Conservation (phyloP, 2,797 vertebrate species). For the Periparus ater region DNA sequence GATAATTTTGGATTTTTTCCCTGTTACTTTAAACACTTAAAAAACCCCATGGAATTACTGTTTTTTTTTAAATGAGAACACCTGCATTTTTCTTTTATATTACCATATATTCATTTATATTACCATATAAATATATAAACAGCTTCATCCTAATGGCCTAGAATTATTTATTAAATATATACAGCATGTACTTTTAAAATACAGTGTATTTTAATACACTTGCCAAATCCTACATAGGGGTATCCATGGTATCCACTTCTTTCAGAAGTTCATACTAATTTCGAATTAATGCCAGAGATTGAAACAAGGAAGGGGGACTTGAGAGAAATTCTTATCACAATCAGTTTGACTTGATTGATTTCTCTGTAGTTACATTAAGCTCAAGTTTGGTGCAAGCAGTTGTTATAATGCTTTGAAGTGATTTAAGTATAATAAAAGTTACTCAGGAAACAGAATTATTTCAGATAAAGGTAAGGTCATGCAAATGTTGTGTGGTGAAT, state of each 20-base stretch:
- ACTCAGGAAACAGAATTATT: not conserved
- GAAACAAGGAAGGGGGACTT: not conserved
- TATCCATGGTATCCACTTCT: not conserved
- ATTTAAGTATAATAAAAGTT: not conserved
- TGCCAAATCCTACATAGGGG: not conserved
- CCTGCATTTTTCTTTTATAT: not conserved
- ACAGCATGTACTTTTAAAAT: not conserved
- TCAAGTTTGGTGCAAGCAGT: not conserved
- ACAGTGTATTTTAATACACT: not conserved
- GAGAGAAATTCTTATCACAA: not conserved
- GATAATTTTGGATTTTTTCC: not conserved
- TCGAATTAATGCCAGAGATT: not conserved
- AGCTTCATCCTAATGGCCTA: not conserved
- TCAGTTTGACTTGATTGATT: not conserved
- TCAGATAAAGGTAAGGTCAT: not conserved
- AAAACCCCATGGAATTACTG: not conserved
- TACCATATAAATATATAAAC: not conserved
- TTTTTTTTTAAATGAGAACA: not conserved
- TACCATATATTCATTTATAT: too few relatives aligned
- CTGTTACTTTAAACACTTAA: not conserved
- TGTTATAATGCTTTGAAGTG: not conserved
- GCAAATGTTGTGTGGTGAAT: not conserved
- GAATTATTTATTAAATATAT: not conserved
- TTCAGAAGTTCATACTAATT: not conserved
- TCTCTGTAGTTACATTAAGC: not conserved